Conservation (phyloP, 2,113 vertebrate genomes). For the Ochotona princeps region DNA sequence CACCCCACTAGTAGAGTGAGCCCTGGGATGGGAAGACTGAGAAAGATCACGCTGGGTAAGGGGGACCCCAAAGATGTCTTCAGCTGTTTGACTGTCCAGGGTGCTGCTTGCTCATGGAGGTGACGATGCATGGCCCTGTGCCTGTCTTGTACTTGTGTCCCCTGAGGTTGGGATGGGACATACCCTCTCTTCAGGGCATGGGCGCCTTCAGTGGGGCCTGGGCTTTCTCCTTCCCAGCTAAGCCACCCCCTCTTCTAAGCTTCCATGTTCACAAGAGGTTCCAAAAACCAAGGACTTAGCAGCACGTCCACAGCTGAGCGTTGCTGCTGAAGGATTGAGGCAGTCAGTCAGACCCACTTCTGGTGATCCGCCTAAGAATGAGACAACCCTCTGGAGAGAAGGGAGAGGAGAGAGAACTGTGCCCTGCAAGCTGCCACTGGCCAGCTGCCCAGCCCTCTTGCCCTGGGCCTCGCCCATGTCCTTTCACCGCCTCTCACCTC, state of each 20-base stretch:
- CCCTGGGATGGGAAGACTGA: background rate
- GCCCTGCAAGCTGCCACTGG: background rate
- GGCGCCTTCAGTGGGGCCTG: background rate
- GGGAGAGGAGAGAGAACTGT: too few relatives aligned
- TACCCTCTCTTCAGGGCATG: background rate
- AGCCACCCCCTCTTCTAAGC: background rate
- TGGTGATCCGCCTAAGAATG: background rate
- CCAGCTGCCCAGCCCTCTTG: background rate
- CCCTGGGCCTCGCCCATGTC: background rate
- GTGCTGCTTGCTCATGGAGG: too few relatives aligned
- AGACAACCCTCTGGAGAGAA: background rate
- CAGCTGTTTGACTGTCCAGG: too few relatives aligned
- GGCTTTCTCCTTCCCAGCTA: too few relatives aligned
- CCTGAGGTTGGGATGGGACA: background rate
- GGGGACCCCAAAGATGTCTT: background rate
- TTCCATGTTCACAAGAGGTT: background rate
- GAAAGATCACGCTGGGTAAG: background rate
- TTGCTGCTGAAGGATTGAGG: too few relatives aligned
- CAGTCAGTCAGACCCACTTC: background rate
- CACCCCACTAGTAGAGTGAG: background rate
- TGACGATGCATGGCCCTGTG: too few relatives aligned
- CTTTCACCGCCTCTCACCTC: conserved; percentile 58
- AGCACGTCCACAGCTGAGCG: background rate
- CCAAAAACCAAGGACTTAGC: background rate
- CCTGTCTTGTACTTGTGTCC: background rate